Percentiles rank a stretch among this genome's conserved stretches.
Conservation (phyloP, 2,888 invertebrate species). For the Amphipoea lucens region DNA sequence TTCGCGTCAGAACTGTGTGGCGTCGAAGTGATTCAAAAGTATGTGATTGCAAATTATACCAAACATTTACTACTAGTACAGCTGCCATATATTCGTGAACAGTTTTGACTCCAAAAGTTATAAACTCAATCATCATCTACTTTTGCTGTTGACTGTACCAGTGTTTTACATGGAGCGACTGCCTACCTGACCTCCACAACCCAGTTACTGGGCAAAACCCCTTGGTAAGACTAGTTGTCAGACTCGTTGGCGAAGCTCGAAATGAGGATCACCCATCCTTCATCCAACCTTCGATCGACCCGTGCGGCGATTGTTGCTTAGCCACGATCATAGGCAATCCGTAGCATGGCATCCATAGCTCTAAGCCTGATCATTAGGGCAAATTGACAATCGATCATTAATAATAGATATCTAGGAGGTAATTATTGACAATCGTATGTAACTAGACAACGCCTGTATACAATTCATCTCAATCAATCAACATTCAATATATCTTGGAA, state of each 20-base stretch:
- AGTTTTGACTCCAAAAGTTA: no score
- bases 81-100: no score
- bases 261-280: background rate
- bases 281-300: background rate
- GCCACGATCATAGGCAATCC: background rate
- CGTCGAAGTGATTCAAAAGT: no score
- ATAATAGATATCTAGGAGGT: background rate
- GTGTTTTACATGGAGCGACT: background rate
- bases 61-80: no score
- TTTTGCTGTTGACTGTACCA: background rate
- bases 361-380: background rate
- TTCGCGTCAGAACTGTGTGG: no score
- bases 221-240: background rate
- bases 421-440: background rate
- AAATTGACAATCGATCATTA: background rate
- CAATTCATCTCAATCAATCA: constrained; percentile 1
- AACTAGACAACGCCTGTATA: background rate
- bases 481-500: background rate
- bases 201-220: background rate
- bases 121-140: no score
- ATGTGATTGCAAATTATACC: no score
- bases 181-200: background rate
- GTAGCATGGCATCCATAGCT: background rate
- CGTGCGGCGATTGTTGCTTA: background rate
- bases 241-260: no score